phyloP scores from a whole-genome alignment of 2,113 vertebrate genomes.

The Rhinogobius similis region DNA sequence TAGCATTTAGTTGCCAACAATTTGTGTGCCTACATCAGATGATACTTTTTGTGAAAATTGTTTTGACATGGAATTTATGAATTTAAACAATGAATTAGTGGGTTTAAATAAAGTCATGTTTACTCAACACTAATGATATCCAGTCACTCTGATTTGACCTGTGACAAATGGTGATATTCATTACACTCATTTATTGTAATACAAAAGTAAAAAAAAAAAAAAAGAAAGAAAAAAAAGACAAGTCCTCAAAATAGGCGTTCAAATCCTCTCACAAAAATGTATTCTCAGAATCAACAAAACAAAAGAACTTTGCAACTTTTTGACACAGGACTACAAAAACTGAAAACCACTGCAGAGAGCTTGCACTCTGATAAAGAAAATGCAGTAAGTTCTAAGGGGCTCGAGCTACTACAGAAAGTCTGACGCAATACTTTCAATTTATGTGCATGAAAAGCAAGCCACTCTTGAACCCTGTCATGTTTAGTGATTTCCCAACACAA shows the following conservation, averaged over 20 bases:
- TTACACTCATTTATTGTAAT: slow-evolving; percentile 54
- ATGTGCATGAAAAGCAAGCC: slow-evolving; percentile 62
- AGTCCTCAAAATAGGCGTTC: slow-evolving; percentile 50
- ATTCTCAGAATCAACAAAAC: slow-evolving; percentile 43
- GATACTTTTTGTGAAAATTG: slow-evolving; percentile 20
- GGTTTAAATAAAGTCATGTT: slow-evolving; percentile 34
- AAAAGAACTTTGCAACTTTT: slow-evolving; percentile 49
- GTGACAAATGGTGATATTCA: slow-evolving; percentile 53
- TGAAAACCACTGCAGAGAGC: slow-evolving; percentile 55
- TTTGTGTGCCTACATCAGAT: slow-evolving; percentile 36
- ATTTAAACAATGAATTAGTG: slow-evolving; percentile 26
- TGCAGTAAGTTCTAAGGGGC: slow-evolving; percentile 32
- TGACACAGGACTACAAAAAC: slow-evolving; percentile 41
- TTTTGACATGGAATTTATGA: slow-evolving; percentile 30
- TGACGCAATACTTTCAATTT: slow-evolving; percentile 57
- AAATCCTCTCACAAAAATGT: slow-evolving; percentile 57
- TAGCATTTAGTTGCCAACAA: slow-evolving; percentile 29
- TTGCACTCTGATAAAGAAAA: slow-evolving; percentile 52
- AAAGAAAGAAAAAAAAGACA: slow-evolving; percentile 36
- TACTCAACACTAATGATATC: slow-evolving; percentile 56
- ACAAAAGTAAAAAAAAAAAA: slow-evolving; percentile 23
- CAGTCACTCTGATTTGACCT: slow-evolving; percentile 36
- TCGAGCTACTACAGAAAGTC: slow-evolving; percentile 51
- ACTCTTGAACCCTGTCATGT: slow-evolving; percentile 51
- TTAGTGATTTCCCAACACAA: slow-evolving; percentile 53